Percentiles rank a stretch among this genome's conserved stretches.
Conservation (phyloP, 2,113 vertebrate species). For the Progne subis region DNA sequence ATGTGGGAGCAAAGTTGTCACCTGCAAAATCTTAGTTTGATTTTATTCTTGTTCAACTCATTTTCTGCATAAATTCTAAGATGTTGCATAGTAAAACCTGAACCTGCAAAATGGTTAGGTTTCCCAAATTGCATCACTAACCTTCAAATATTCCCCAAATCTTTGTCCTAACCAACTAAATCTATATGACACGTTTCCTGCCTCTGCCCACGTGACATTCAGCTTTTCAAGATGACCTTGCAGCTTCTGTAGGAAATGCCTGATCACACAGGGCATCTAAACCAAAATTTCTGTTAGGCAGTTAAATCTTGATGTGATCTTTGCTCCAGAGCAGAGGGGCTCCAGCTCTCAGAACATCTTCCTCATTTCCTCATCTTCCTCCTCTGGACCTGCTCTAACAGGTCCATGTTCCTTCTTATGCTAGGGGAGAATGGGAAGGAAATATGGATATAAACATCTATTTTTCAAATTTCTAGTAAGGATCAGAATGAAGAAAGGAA, state of each 20-base stretch:
- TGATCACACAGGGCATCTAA: neutral
- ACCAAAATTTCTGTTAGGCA: neutral
- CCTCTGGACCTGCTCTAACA: neutral
- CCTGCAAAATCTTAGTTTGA: neutral
- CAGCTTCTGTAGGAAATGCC: neutral
- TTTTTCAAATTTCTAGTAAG: neutral
- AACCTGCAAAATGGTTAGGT: neutral
- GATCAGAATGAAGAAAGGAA: neutral
- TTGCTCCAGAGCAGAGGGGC: neutral
- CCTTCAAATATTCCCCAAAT: neutral
- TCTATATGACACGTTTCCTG: neutral
- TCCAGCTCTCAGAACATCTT: neutral
- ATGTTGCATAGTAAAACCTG: neutral
- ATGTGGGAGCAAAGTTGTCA: fast-evolving
- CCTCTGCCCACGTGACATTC: neutral
- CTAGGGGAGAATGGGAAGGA: fast-evolving
- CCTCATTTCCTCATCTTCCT: neutral
- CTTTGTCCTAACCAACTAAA: neutral
- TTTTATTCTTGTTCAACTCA: neutral
- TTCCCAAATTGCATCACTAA: neutral
- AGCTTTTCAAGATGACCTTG: neutral
- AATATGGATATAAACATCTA: neutral
- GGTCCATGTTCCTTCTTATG: neutral
- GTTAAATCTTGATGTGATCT: neutral
- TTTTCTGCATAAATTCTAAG: neutral